Percentiles rank a stretch among this genome's conserved stretches.
Conservation (phyloP, 2,797 vertebrate species). For the Helostoma temminkii region DNA sequence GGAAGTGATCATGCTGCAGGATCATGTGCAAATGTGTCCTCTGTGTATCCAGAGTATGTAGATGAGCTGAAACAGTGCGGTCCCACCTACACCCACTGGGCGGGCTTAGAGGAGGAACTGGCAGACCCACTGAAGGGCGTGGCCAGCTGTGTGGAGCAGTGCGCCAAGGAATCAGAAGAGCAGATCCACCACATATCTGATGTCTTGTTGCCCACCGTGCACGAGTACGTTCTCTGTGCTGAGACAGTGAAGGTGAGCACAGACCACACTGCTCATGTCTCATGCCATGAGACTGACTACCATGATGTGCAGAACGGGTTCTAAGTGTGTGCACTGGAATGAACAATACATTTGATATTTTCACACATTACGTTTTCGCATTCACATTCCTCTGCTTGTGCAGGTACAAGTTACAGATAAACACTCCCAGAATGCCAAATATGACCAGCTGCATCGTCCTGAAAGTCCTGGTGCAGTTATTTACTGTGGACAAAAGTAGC, state of each 20-base stretch:
- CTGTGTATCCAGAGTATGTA: constrained; percentile 86
- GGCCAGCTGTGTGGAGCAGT: constrained; percentile 88
- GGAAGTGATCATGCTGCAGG: too few relatives aligned
- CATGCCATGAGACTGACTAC: too few relatives aligned
- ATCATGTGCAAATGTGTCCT: background rate
- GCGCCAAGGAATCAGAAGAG: constrained; percentile 87
- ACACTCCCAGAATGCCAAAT: background rate
- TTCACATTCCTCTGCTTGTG: background rate
- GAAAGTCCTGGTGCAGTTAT: background rate
- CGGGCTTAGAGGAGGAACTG: constrained; percentile 87
- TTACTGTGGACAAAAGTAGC: background rate
- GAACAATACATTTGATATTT: background rate
- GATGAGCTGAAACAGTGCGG: constrained; percentile 91
- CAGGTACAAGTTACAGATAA: background rate
- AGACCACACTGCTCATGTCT: background rate
- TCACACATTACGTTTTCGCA: too few relatives aligned
- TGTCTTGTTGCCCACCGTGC: constrained; percentile 88
- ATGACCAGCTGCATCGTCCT: background rate
- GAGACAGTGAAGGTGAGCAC: constrained; percentile 92
- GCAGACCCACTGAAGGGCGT: constrained; percentile 86
- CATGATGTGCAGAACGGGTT: background rate
- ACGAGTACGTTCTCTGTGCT: constrained; percentile 92
- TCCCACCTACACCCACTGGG: constrained; percentile 90
- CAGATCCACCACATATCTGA: constrained; percentile 85
- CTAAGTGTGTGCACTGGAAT: background rate